A percentile compares a stretch with the other conserved stretches of the same genome.
Conservation (phyloP, 2,113 vertebrate genomes). For the Anoura caudifer region DNA sequence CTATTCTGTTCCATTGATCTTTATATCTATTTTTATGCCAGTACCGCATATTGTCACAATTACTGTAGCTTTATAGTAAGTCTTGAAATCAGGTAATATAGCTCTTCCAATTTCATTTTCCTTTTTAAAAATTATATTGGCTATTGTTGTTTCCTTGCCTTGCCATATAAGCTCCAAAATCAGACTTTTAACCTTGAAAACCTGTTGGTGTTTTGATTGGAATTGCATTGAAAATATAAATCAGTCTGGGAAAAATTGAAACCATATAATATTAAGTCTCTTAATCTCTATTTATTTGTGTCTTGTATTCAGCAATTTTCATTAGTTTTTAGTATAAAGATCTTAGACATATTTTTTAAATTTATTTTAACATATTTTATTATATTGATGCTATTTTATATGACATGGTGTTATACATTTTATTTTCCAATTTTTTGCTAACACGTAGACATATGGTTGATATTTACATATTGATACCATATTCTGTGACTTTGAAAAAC, state of each 20-base stretch:
- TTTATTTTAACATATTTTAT: background rate
- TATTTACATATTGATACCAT: background rate
- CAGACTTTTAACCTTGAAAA: background rate
- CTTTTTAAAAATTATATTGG: background rate
- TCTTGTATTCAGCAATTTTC: background rate
- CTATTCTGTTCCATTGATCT: background rate
- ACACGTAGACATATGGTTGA: background rate
- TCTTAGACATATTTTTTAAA: background rate
- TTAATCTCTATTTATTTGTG: background rate
- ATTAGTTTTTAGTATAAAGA: background rate
- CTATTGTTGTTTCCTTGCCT: background rate
- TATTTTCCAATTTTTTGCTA: background rate
- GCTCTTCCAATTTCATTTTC: background rate
- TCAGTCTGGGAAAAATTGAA: background rate
- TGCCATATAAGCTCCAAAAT: background rate
- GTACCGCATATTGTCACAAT: background rate
- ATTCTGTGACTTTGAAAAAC: background rate
- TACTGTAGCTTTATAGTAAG: background rate
- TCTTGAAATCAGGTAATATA: background rate
- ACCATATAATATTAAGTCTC: background rate
- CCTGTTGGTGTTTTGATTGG: background rate
- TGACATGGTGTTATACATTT: background rate
- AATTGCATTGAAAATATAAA: background rate
- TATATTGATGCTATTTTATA: background rate
- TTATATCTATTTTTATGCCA: background rate